Conservation (phyloP, 2,888 invertebrate genomes). For the Lacanobia wlatinum region DNA sequence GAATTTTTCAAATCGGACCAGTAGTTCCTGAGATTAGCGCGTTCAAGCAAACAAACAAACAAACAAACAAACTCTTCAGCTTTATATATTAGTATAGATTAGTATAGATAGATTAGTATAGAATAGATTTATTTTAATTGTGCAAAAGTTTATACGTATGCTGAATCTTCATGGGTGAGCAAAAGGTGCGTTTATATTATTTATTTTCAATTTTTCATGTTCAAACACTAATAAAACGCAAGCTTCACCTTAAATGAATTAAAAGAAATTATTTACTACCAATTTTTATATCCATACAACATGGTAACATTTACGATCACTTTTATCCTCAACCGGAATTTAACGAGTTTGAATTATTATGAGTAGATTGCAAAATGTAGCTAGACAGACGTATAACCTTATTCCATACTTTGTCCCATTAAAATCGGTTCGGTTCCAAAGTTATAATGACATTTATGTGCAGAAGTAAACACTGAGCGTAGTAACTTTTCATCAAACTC, state of each 20-base stretch:
- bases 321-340: constrained; percentile 37
- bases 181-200: constrained; percentile 10
- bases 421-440: constrained; percentile 50
- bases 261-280: constrained; percentile 34
- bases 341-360: constrained; percentile 40
- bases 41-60: too few species aligned
- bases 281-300: constrained; percentile 48
- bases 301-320: constrained; percentile 35
- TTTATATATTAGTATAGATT: too few species aligned
- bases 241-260: constrained; percentile 18
- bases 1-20: too few species aligned
- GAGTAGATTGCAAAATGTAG: constrained; percentile 17
- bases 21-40: too few species aligned
- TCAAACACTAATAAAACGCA: constrained; percentile 41
- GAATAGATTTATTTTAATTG: not conserved
- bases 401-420: constrained; percentile 48
- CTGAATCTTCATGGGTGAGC: constrained; percentile 17
- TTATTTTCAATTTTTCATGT: constrained; percentile 35
- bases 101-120: too few species aligned
- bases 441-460: constrained; percentile 63
- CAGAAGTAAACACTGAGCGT: constrained; percentile 34
- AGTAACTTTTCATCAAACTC: constrained; percentile 64
- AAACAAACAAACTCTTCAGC: too few species aligned
- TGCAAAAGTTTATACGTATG: not conserved
- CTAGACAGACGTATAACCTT: constrained; percentile 21